Base-by-base conservation (phyloP, 1,140 invertebrate genomes). In the Dendrolimus punctatus region DNA sequence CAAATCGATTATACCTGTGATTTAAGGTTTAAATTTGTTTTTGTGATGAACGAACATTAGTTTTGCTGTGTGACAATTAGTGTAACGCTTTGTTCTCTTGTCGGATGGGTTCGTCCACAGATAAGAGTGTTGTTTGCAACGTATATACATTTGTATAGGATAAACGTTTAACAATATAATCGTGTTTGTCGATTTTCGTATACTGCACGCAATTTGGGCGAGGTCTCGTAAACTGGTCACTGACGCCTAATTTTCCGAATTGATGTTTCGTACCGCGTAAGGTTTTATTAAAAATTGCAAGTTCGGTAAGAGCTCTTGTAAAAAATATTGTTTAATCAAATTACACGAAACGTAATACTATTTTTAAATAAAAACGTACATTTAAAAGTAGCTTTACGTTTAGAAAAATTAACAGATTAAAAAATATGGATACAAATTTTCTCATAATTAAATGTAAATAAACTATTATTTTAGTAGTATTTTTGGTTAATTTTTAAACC, bases 401-500 rank as follows among this genome's bases (percentile, higher is more conserved):
- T 57, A 73, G 70, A 72, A 72, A 65, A 72, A 56, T 76, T 72
- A 80, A 83, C 80, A 79, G 71, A 63, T 69, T 55, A 75, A 73
- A 80, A 85, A 82, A 82, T 23, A 23, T 23, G 23, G 23, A 85
- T 79, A 76, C 78, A 78, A 79, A 80, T 72, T 73, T 73, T 73
- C 67, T 70, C 68, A 69, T 66, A 54, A 64, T 74, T 71, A 75
- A 79, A 60, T 82, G 80, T 85, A 85, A 83, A 85, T 85, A 85
- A 80, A 80, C 69, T 70, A 64, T 76, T 80, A 82, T 76, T 83
- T 76, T 85, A 80, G 75, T 76, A 77, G 71, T 61, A 50, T 66
- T 77, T 77, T 71, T 64, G 48, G 37, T 51, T 45, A 10, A 50
- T 40, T 50, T 40, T 45, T 45, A n/a, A 9, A 9, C 23, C n/a